phyloP scores from a whole-genome alignment of 2,888 invertebrate genomes.

The Drosophila atroscutellata region DNA sequence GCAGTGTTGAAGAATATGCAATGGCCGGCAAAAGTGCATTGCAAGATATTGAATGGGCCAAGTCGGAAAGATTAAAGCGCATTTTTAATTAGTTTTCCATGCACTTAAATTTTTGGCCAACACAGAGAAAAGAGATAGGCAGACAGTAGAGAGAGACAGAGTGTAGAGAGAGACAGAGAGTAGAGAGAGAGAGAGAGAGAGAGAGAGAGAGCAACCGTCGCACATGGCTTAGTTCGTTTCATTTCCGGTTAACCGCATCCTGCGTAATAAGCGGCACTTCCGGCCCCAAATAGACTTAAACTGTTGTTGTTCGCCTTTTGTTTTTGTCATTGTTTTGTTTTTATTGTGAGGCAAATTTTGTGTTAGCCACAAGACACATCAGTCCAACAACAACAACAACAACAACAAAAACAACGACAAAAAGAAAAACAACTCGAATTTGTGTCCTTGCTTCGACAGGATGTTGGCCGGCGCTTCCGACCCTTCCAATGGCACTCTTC shows the following conservation, averaged over 20 bases:
- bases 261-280: conserved; percentile 81
- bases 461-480: conserved; percentile 70
- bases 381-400: conserved; percentile 16
- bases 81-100: conserved; percentile 65
- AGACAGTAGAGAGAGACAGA: neutral
- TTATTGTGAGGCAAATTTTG: conserved; percentile 76
- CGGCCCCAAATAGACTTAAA: conserved; percentile 72
- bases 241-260: conserved; percentile 81
- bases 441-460: conserved; percentile 55
- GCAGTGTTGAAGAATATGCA: conserved; percentile 13
- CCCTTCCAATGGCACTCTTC: conserved; percentile 22
- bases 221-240: conserved; percentile 80
- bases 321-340: conserved; percentile 67
- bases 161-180: neutral
- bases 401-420: conserved; percentile 2
- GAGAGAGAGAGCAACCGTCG: conserved; percentile 41
- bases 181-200: conserved; percentile 17
- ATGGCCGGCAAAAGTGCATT: conserved; percentile 9
- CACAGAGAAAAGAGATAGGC: conserved; percentile 1
- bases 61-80: conserved; percentile 49
- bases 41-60: conserved; percentile 32
- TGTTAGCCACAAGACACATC: conserved; percentile 42
- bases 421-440: conserved; percentile 12
- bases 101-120: conserved; percentile 35
- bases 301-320: conserved; percentile 62